Conservation (phyloP, 2,113 vertebrate genomes). For the Albula glossodonta region DNA sequence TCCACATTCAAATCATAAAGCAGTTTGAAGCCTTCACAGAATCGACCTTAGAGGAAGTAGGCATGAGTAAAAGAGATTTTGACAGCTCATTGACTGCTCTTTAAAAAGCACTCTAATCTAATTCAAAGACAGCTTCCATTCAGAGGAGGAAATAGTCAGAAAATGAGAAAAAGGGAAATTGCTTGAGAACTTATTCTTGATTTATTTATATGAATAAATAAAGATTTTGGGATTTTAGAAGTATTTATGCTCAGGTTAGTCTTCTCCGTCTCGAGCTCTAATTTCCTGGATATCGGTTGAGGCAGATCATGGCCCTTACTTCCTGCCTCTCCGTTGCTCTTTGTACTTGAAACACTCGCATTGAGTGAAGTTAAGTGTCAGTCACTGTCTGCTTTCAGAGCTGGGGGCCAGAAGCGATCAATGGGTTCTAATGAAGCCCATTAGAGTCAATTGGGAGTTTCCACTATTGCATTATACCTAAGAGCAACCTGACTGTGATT, state of each 20-base stretch:
- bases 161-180: background rate
- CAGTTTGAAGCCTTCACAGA: background rate
- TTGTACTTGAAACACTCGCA: background rate
- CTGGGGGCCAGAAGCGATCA: background rate
- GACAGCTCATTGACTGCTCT: conserved; percentile 6
- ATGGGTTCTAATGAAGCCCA: background rate
- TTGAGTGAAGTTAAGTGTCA: background rate
- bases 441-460: background rate
- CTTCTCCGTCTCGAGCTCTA: too few species aligned
- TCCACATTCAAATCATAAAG: background rate
- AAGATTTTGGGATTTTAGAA: too few species aligned
- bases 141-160: background rate
- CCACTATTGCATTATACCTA: background rate
- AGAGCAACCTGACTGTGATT: background rate
- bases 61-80: background rate
- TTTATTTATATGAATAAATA: too few species aligned
- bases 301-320: too few species aligned
- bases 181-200: background rate
- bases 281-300: too few species aligned
- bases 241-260: too few species aligned
- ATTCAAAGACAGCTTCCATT: conserved; percentile 3
- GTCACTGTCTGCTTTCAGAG: background rate
- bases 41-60: background rate
- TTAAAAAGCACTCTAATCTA: conserved; percentile 9
- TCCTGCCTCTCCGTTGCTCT: too few species aligned